Evolutionary conservation across 2,888 invertebrate species (phyloP).

Genomic region (Neoitamus cyanurus): DNA sequence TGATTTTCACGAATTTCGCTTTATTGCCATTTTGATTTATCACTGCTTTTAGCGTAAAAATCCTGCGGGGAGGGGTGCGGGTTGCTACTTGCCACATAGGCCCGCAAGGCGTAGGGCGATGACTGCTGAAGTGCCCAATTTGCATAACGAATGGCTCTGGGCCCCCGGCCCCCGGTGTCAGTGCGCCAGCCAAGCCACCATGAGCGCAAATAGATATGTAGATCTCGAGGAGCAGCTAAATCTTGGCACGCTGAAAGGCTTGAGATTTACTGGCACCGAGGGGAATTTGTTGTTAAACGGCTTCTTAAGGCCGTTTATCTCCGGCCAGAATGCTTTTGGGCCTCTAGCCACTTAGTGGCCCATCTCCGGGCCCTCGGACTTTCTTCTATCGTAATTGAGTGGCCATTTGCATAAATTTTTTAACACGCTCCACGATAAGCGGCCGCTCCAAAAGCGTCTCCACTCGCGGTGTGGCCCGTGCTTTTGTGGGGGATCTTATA

Average conservation of each 20-base stretch:
- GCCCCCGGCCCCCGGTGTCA: neutral
- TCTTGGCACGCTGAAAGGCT: constrained; percentile 5
- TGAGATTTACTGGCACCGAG: neutral
- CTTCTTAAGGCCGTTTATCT: constrained; percentile 34
- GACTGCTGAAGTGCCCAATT: constrained; percentile 4
- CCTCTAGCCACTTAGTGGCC: neutral
- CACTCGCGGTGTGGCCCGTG: neutral
- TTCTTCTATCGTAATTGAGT: neutral
- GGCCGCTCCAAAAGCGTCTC: neutral
- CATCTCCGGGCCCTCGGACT: neutral
- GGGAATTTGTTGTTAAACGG: constrained; percentile 14
- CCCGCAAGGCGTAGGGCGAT: neutral
- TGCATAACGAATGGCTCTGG: constrained; percentile 33
- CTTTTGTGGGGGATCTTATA: neutral
- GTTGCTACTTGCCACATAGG: neutral
- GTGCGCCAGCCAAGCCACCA: neutral
- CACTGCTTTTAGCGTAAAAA: constrained; percentile 16
- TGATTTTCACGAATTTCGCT: constrained; percentile 23
- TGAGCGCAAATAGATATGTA: neutral
- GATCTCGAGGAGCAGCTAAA: neutral
- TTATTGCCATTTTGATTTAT: constrained; percentile 38
- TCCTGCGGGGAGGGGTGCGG: neutral
- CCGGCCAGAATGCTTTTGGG: neutral
- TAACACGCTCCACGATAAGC: constrained; percentile 4
- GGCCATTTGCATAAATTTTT: constrained; percentile 34